Conservation (phyloP, 2,797 vertebrate genomes). For the Rhabdomys pumilio region DNA sequence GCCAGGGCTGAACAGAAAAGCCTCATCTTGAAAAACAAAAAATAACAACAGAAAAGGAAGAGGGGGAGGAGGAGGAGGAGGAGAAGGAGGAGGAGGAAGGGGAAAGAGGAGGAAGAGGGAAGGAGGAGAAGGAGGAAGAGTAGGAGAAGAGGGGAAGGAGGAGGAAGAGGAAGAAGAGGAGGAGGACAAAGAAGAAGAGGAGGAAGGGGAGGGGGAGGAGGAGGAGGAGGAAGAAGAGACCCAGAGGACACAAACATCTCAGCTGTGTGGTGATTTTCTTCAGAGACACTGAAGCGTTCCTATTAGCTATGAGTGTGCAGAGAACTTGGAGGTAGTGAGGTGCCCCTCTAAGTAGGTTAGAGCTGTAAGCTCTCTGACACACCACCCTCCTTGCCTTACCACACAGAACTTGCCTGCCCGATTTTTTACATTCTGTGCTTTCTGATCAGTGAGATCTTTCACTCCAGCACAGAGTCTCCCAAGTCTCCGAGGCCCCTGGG, state of each 20-base stretch:
- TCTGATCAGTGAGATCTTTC: not conserved
- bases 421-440: too few species aligned
- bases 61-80: too few species aligned
- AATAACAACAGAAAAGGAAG: not conserved
- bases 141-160: too few species aligned
- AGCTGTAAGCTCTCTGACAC: too few species aligned
- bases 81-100: too few species aligned
- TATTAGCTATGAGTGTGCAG: too few species aligned
- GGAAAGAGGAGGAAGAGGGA: too few species aligned
- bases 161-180: too few species aligned
- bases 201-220: too few species aligned
- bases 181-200: too few species aligned
- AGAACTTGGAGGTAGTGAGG: not conserved
- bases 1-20: not conserved
- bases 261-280: not conserved
- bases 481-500: not conserved
- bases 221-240: too few species aligned
- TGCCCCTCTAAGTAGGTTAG: not conserved
- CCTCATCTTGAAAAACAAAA: not conserved
- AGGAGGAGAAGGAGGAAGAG: too few species aligned
- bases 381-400: rapidly evolving
- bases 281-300: not conserved
- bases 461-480: not conserved
- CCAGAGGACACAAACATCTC: not conserved
- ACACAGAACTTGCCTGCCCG: not conserved